Evolutionary conservation across 2,888 invertebrate species (phyloP), one percentile per base, ranked within the genome.

Genomic region (Linyphia triangularis): DNA sequence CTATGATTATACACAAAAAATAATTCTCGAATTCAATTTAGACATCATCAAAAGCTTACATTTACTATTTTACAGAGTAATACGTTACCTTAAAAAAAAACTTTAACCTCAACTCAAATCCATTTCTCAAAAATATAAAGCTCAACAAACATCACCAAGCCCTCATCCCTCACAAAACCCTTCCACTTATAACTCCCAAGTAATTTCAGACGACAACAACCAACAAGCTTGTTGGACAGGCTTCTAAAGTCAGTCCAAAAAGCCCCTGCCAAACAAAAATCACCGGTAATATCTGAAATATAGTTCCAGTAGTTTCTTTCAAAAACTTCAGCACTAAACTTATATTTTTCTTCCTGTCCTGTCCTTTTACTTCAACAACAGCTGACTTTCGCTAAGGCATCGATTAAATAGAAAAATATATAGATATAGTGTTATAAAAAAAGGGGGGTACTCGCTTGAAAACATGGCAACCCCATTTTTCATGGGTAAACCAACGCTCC

Each of bases 381-480:
- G 81, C 81, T 81, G 81, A 81, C 81, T 81, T 81, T 81, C 59
- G 33, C 81, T 37, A 57, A 59, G 51, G 24, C 81, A 81, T 70
- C 69, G 69, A 67, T 81, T 81, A 81, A 67, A 59, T n/a, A 65
- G 43, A 22, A 24, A n/a, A 51, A 51, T 51, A 3, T 51, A 51
- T 51, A 13, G 51, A 51, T 51, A n/a, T 51, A 16, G 13, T 51
- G 51, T 51, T 51, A 51, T 51, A 51, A 51, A 51, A 51, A n/a
- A 57, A 28, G 63, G 69, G 69, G 26, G 59, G 22, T 51, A 70
- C 81, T 81, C 81, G 24, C 59, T 22, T 57, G 81, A 70, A 81
- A 81, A 70, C 69, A 59, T 69, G 59, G 81, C 59, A 70, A 57
- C 57, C 51, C 57, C 81, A 81, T 81, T 81, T 81, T 81, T 81